Conservation (phyloP, 2,888 invertebrate genomes). For the Sturmia bella region DNA sequence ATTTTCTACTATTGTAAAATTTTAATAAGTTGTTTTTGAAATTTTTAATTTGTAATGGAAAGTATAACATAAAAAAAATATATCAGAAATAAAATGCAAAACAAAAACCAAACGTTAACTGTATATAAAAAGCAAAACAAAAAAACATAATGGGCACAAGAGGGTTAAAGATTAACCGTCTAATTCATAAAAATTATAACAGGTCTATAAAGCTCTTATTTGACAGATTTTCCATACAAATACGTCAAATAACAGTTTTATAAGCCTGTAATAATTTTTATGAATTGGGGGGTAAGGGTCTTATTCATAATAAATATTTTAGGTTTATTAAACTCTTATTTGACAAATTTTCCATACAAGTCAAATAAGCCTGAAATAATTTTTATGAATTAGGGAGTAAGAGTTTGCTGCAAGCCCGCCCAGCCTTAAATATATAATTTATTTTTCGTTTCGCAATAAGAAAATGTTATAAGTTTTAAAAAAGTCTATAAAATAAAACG, state of each 20-base stretch:
- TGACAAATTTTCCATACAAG: too few species aligned
- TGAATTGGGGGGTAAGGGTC: too few species aligned
- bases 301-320: too few species aligned
- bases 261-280: too few species aligned
- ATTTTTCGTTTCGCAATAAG: background rate
- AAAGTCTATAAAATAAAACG: constrained; percentile 17
- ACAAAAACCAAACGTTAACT: constrained; percentile 28
- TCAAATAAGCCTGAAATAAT: too few species aligned
- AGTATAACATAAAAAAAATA: background rate
- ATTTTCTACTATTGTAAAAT: constrained; percentile 27
- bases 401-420: constrained; percentile 17
- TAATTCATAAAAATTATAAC: too few species aligned
- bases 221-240: too few species aligned
- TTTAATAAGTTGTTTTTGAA: background rate
- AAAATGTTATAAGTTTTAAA: constrained; percentile 30
- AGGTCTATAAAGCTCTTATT: too few species aligned
- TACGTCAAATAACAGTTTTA: too few species aligned
- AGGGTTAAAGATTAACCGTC: constrained; percentile 39
- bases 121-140: constrained; percentile 15
- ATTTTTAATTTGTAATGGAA: background rate
- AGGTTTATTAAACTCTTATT: too few species aligned
- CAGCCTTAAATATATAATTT: constrained; percentile 41
- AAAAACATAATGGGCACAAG: constrained; percentile 51
- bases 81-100: background rate
- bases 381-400: too few species aligned